phyloP scores from a whole-genome alignment of 2,113 vertebrate genomes.

The Phocoena phocoena region DNA sequence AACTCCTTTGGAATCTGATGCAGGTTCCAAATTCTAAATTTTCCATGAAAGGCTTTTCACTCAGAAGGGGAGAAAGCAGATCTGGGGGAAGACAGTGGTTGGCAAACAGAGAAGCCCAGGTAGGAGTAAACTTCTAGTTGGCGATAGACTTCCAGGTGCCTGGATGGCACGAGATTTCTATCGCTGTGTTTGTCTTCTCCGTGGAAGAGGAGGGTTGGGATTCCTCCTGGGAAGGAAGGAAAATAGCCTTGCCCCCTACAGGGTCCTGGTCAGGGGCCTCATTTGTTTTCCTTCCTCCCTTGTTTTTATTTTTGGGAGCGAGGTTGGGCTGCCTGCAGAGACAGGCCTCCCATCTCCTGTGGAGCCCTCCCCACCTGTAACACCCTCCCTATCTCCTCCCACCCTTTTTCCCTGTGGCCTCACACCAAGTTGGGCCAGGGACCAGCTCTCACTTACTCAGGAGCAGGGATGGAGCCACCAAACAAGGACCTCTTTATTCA shows the following conservation, averaged over 20 bases:
- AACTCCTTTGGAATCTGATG: slow-evolving; percentile 10
- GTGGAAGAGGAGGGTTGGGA: slow-evolving; percentile 52
- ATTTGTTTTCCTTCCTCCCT: slow-evolving; percentile 63
- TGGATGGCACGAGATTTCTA: slow-evolving; percentile 32
- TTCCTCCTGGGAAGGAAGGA: slow-evolving; percentile 28
- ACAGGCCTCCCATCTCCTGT: neutral
- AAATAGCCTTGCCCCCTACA: slow-evolving; percentile 11
- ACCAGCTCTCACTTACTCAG: slow-evolving; percentile 13
- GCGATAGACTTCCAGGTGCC: slow-evolving; percentile 43
- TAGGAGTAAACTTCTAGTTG: neutral
- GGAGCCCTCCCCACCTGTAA: slow-evolving; percentile 36
- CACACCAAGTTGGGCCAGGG: slow-evolving; percentile 6
- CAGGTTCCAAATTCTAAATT: slow-evolving; percentile 46
- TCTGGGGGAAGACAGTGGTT: neutral
- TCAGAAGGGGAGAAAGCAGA: neutral
- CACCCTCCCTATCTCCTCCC: neutral
- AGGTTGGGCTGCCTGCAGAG: neutral
- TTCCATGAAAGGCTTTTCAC: slow-evolving; percentile 32
- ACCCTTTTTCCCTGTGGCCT: slow-evolving; percentile 35
- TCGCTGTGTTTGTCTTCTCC: slow-evolving; percentile 65
- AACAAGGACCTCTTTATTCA: slow-evolving; percentile 69
- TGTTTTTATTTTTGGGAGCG: slow-evolving; percentile 62
- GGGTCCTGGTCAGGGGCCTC: neutral
- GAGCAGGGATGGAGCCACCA: slow-evolving; percentile 28
- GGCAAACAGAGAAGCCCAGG: neutral